phyloP scores from a whole-genome alignment of 2,888 invertebrate genomes.

The Spodoptera exigua region DNA sequence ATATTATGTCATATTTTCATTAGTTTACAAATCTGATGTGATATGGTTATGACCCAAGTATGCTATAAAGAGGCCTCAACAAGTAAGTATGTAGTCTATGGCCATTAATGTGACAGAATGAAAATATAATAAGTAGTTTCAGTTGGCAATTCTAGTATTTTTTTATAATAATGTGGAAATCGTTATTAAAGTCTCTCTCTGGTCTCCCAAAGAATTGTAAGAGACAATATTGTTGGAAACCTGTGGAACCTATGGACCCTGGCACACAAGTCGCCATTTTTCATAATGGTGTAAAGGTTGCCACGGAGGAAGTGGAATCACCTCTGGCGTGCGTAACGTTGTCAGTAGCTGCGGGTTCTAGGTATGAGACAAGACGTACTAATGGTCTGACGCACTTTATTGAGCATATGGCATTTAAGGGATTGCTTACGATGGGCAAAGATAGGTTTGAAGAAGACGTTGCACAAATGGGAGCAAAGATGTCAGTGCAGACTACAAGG shows the following conservation, averaged over 20 bases:
- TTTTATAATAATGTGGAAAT: conserved; percentile 39
- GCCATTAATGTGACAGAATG: too few relatives aligned
- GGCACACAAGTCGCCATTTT: conserved; percentile 55
- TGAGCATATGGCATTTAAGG: conserved; percentile 78
- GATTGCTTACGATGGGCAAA: conserved; percentile 59
- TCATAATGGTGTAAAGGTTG: conserved; percentile 73
- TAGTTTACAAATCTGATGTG: too few relatives aligned
- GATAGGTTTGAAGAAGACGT: conserved; percentile 59
- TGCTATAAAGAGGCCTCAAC: too few relatives aligned
- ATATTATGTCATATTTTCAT: too few relatives aligned
- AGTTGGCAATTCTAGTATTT: conserved; percentile 19
- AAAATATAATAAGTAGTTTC: conserved; percentile 6
- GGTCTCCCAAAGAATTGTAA: not conserved
- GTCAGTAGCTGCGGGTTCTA: conserved; percentile 72
- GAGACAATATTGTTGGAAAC: conserved; percentile 2
- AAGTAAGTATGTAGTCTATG: too few relatives aligned
- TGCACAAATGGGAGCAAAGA: conserved; percentile 57
- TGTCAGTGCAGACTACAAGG: conserved; percentile 69
- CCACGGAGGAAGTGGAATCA: conserved; percentile 65
- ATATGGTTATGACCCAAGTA: too few relatives aligned
- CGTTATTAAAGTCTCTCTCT: conserved; percentile 9
- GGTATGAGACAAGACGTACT: conserved; percentile 70
- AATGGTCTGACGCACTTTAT: conserved; percentile 80
- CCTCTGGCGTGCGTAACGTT: conserved; percentile 70
- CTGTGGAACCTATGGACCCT: conserved; percentile 20